Percentiles rank a stretch among this genome's conserved stretches.
Conservation (phyloP, 2,888 invertebrate species). For the Octodonta nipae region DNA sequence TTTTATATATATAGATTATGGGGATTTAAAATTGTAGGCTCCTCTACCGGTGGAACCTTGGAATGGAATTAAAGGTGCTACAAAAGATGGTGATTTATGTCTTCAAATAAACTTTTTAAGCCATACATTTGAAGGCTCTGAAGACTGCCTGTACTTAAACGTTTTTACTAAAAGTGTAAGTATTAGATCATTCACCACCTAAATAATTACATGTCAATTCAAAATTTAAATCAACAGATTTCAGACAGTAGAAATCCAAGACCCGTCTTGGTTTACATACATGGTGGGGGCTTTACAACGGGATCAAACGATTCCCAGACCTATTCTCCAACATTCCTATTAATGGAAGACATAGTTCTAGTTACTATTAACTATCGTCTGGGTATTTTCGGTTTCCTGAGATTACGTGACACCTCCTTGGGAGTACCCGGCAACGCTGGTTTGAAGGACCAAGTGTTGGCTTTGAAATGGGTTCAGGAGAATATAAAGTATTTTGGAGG, state of each 20-base stretch:
- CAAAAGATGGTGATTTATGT: conserved; percentile 13
- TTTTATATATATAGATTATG: too few species aligned
- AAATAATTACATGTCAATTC: neutral
- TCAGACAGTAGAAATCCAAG: conserved; percentile 4
- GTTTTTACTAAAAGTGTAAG: conserved; percentile 8
- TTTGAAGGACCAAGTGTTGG: conserved; percentile 39
- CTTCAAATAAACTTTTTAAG: conserved; percentile 6
- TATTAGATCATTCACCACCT: too few species aligned
- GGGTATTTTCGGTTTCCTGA: conserved; percentile 13
- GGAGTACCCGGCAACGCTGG: conserved; percentile 39
- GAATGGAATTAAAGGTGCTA: conserved; percentile 18
- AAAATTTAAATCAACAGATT: neutral
- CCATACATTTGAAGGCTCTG: conserved; percentile 4
- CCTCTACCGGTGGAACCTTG: conserved; percentile 18
- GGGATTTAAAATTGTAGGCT: conserved; percentile 14
- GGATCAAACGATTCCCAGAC: conserved; percentile 11
- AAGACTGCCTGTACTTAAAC: conserved; percentile 9
- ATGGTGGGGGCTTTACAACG: conserved; percentile 14
- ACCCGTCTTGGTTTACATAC: conserved; percentile 18
- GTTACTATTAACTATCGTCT: conserved; percentile 16
- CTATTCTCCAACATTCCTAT: conserved; percentile 12
- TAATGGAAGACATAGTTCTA: conserved; percentile 14
- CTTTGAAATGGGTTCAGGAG: conserved; percentile 38
- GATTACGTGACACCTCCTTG: conserved; percentile 7
- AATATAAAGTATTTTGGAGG: conserved; percentile 40